phyloP scores from a whole-genome alignment of 2,888 invertebrate species.

The Altica lythri region DNA sequence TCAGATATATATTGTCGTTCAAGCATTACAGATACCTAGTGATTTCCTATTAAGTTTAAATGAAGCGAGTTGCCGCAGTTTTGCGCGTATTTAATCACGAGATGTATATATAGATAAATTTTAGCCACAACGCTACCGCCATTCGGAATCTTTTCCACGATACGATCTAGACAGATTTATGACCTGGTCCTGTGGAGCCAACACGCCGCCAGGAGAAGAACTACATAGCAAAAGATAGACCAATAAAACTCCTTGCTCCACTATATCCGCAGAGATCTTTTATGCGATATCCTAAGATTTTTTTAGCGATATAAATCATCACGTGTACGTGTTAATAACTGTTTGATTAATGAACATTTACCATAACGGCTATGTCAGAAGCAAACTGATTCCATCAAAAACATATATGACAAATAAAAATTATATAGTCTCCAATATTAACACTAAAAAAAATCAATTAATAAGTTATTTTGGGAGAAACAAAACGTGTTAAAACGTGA shows the following conservation, averaged over 20 bases:
- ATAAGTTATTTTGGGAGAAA: too few relatives aligned
- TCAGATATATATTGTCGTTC: too few relatives aligned
- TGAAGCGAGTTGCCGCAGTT: slow-evolving; percentile 21
- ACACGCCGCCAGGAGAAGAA: slow-evolving; percentile 47
- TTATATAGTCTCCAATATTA: too few relatives aligned
- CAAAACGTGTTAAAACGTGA: too few relatives aligned
- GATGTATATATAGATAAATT: slow-evolving; percentile 32
- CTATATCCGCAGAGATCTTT: slow-evolving; percentile 16
- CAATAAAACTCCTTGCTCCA: slow-evolving; percentile 37
- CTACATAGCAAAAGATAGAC: slow-evolving; percentile 46
- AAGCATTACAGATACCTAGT: slow-evolving; percentile 17
- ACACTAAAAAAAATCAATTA: too few relatives aligned
- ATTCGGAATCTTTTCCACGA: slow-evolving; percentile 35
- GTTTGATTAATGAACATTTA: slow-evolving; percentile 1
- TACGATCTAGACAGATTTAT: slow-evolving; percentile 48
- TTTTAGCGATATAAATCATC: slow-evolving; percentile 11
- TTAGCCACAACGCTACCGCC: slow-evolving; percentile 21
- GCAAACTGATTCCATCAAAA: too few relatives aligned
- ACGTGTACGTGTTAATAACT: slow-evolving; percentile 7
- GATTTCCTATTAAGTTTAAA: slow-evolving; percentile 18
- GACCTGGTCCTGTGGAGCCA: slow-evolving; percentile 49
- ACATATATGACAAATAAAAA: too few relatives aligned
- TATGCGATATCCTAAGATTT: slow-evolving; percentile 6
- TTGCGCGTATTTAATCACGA: slow-evolving; percentile 35
- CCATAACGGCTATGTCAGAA: too few relatives aligned